These are phyloP conservation scores for Acrocephalus scirpaceus DNA, from an alignment of 2,797 vertebrate species.

Conservation along the genomic window DNA sequence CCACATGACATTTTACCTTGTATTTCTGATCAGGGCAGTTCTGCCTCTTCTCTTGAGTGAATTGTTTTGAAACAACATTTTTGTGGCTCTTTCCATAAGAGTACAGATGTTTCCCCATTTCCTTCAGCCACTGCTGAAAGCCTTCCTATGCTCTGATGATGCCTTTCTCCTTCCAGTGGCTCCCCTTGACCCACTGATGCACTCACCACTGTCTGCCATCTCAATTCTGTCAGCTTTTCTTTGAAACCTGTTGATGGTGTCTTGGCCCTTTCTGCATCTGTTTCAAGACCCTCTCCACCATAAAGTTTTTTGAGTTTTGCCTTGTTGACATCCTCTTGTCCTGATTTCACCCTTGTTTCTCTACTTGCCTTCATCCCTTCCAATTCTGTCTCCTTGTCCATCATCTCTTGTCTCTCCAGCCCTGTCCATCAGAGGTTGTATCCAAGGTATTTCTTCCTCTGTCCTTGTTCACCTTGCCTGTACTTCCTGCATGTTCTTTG, in stretches of 20 bases:
- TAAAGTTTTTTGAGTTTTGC: neutral
- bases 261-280: neutral
- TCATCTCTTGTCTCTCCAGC: neutral
- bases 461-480: neutral
- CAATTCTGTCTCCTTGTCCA: neutral
- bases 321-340: rapidly evolving
- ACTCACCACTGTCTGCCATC: neutral
- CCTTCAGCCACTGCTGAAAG: neutral
- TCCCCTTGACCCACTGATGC: neutral
- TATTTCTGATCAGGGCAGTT: neutral
- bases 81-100: neutral
- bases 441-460: neutral
- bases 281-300: neutral
- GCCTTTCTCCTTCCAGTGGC: neutral
- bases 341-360: neutral
- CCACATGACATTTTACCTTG: neutral
- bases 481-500: neutral
- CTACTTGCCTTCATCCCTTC: neutral
- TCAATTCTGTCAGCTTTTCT: neutral
- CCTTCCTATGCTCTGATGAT: rapidly evolving
- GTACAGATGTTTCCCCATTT: rapidly evolving
- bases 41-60: neutral
- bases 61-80: neutral
- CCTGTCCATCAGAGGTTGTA: neutral
- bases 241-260: neutral